phyloP scores from a whole-genome alignment of 2,888 invertebrate genomes.

The Spisula subtruncata region DNA sequence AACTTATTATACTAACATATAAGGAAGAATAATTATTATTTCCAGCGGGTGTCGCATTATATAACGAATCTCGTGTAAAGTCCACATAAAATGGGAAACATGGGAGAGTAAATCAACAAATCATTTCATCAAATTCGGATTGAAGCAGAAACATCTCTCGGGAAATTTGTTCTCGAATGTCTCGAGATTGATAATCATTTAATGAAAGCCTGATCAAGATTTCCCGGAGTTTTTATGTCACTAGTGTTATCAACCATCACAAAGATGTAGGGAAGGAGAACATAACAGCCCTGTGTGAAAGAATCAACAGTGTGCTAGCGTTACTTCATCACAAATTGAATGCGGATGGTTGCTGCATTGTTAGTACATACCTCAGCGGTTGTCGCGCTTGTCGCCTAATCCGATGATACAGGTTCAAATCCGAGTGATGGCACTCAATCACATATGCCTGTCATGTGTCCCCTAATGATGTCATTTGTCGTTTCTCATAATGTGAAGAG shows the following conservation, averaged over 20 bases:
- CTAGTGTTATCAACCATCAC: not conserved
- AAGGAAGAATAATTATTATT: not conserved
- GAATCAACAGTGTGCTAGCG: not conserved
- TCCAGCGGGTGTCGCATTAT: not conserved
- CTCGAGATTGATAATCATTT: slow-evolving; percentile 18
- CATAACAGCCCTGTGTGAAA: not conserved
- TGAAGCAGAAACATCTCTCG: not conserved
- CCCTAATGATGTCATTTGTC: too few relatives aligned
- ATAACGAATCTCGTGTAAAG: not conserved
- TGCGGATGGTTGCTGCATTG: not conserved
- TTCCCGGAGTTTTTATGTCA: not conserved
- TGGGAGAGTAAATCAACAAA: not conserved
- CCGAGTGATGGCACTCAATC: too few relatives aligned
- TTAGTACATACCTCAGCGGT: not conserved
- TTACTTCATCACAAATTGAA: not conserved
- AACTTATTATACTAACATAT: not conserved
- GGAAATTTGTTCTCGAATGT: not conserved
- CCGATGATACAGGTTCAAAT: too few relatives aligned
- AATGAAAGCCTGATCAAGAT: slow-evolving; percentile 21
- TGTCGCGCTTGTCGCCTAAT: too few relatives aligned
- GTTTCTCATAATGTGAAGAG: too few relatives aligned
- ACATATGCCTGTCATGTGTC: too few relatives aligned
- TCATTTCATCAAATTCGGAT: not conserved
- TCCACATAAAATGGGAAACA: not conserved
- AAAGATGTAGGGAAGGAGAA: not conserved